A percentile compares a stretch with the other conserved stretches of the same genome.
These are phyloP conservation scores for Vanessa atalanta DNA, from an alignment of 1,140 invertebrate genomes.

Conservation along the genomic window DNA sequence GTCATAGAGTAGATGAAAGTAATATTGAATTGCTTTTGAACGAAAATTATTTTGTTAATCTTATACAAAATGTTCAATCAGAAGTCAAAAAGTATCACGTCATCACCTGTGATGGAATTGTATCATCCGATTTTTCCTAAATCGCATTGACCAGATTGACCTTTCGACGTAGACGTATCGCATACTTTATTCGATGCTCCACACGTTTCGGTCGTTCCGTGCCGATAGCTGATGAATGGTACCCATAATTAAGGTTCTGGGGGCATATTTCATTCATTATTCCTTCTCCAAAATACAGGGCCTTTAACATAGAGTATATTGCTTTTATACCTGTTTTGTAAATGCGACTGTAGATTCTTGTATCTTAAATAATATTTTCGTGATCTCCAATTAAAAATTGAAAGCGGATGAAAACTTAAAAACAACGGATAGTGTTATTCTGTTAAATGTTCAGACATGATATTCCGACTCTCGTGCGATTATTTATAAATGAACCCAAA, in stretches of 20 bases:
- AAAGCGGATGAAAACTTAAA: background rate
- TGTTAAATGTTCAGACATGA: too few species aligned
- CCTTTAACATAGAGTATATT: background rate
- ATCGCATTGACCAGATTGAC: constrained; percentile 29
- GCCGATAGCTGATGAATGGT: constrained; percentile 34
- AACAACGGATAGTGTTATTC: too few species aligned
- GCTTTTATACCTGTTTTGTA: background rate
- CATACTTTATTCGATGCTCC: constrained; percentile 31
- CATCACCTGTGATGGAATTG: background rate
- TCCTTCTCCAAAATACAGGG: constrained; percentile 13
- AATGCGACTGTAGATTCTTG: background rate
- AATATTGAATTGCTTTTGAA: background rate
- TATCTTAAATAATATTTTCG: too few species aligned
- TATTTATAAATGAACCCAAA: background rate
- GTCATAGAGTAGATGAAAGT: too few species aligned
- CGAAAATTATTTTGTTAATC: too few species aligned
- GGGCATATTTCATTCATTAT: constrained; percentile 39
- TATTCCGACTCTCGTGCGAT: too few species aligned
- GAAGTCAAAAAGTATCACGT: background rate
- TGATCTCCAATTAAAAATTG: too few species aligned
- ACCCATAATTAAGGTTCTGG: constrained; percentile 32
- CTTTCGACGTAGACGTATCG: constrained; percentile 33
- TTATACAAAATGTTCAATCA: background rate
- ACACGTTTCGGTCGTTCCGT: constrained; percentile 37
- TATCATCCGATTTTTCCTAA: constrained; percentile 19